Evolutionary conservation across 2,888 invertebrate species (phyloP).

Genomic region (Eurytoma californica): DNA sequence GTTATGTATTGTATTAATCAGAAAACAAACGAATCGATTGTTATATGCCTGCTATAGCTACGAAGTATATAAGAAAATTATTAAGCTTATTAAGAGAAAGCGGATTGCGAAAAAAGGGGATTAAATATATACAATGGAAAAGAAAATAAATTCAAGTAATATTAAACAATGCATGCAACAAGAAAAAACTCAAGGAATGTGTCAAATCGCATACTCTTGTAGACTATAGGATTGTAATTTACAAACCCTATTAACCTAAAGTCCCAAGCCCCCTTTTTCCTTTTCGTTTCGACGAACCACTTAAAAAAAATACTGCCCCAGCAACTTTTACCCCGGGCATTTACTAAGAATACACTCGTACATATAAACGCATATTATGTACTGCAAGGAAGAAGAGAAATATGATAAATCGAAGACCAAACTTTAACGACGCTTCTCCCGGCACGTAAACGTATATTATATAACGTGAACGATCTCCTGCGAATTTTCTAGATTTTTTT

Average conservation of each 20-base stretch:
- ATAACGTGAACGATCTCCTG: constrained; percentile 45
- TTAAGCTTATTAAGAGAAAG: constrained; percentile 44
- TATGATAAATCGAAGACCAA: constrained; percentile 40
- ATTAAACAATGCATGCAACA: constrained; percentile 69
- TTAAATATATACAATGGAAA: constrained; percentile 58
- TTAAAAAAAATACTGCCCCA: constrained; percentile 28
- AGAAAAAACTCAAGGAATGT: constrained; percentile 65
- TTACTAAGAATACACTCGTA: constrained; percentile 22
- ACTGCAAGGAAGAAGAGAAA: constrained; percentile 19
- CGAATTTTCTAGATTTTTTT: constrained; percentile 55
- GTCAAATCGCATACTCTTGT: constrained; percentile 72
- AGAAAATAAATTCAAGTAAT: constrained; percentile 58
- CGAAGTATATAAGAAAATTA: constrained; percentile 48
- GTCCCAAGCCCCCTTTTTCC: constrained; percentile 42
- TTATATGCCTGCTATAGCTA: constrained; percentile 68
- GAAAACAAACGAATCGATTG: constrained; percentile 67
- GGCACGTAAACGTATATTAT: constrained; percentile 46
- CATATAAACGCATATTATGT: constrained; percentile 11
- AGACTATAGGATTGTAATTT: constrained; percentile 53
- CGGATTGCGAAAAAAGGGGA: constrained; percentile 61
- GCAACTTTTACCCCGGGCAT: constrained; percentile 29
- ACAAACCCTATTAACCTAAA: constrained; percentile 23
- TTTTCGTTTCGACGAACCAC: constrained; percentile 37
- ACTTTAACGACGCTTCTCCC: constrained; percentile 36
- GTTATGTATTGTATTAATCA: constrained; percentile 69